Evolutionary conservation across 2,113 vertebrate genomes (phyloP).

Genomic region (Poicephalus gulielmi): DNA sequence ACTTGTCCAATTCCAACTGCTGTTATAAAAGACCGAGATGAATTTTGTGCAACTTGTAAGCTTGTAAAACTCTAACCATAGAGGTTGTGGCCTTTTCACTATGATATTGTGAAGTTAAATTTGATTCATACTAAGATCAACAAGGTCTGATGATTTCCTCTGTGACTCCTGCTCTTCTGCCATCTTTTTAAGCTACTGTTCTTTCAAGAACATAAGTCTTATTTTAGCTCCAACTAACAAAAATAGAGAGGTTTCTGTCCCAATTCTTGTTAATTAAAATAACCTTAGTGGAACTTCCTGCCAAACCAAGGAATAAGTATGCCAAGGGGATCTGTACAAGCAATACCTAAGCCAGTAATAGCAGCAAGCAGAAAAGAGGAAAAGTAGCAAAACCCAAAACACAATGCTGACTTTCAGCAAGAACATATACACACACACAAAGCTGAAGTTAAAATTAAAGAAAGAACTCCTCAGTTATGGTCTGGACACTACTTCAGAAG

Average conservation of each 20-base stretch:
- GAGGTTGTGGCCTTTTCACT: background rate
- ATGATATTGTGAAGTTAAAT: background rate
- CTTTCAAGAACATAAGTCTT: background rate
- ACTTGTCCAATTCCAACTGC: background rate
- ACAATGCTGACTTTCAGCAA: background rate
- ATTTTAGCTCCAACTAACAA: background rate
- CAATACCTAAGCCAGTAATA: background rate
- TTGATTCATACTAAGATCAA: background rate
- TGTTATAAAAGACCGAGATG: rapidly evolving
- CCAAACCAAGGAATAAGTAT: background rate
- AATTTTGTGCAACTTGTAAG: background rate
- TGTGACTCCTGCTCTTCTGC: background rate
- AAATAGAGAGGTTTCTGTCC: background rate
- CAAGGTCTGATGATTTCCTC: background rate
- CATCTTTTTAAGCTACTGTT: background rate
- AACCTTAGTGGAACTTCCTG: background rate
- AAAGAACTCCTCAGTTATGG: background rate
- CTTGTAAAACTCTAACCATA: background rate
- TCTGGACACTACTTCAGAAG: background rate
- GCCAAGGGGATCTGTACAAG: background rate
- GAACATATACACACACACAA: background rate
- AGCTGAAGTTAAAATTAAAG: background rate
- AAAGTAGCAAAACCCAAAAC: background rate
- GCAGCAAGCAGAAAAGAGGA: background rate
- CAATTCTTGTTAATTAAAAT: background rate